Conservation (phyloP, 2,797 vertebrate genomes). For the Megaceryle alcyon region DNA sequence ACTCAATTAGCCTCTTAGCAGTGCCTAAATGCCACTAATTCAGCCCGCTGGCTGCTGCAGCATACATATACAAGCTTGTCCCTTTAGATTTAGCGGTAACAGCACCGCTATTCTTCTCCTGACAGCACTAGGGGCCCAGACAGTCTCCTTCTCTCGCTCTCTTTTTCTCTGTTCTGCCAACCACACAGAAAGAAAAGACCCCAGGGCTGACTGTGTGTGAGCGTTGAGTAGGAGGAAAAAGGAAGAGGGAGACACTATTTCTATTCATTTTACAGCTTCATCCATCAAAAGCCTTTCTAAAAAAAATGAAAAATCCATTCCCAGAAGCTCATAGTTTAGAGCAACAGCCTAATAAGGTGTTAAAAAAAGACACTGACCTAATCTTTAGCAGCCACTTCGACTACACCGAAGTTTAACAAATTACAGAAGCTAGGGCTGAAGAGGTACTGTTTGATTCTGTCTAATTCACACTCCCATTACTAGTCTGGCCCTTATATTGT, state of each 20-base stretch:
- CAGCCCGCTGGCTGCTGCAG: slow-evolving; percentile 62
- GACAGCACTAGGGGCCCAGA: slow-evolving; percentile 68
- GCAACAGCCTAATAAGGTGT: slow-evolving; percentile 46
- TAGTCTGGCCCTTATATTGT: neutral
- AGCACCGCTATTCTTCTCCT: slow-evolving; percentile 64
- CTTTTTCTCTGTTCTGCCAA: slow-evolving; percentile 55
- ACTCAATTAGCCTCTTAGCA: slow-evolving; percentile 70
- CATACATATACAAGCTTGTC: slow-evolving; percentile 59
- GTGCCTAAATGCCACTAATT: slow-evolving; percentile 70
- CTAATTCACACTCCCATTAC: neutral
- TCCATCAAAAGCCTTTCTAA: slow-evolving; percentile 47
- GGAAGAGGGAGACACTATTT: slow-evolving; percentile 72
- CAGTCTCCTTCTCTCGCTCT: slow-evolving; percentile 44
- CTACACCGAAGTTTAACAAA: neutral
- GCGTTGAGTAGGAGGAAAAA: slow-evolving; percentile 68
- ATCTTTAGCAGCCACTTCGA: neutral
- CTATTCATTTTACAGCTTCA: slow-evolving; percentile 71
- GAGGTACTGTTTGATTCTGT: neutral
- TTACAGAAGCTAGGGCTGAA: neutral
- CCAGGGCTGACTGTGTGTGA: slow-evolving; percentile 62
- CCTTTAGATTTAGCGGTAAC: slow-evolving; percentile 52
- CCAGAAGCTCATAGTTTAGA: slow-evolving; percentile 56
- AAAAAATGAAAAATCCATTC: slow-evolving; percentile 27
- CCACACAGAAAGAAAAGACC: slow-evolving; percentile 71
- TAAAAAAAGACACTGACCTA: slow-evolving; percentile 22